Conservation (phyloP, 2,797 vertebrate species). For the Cryptoprocta ferox region DNA sequence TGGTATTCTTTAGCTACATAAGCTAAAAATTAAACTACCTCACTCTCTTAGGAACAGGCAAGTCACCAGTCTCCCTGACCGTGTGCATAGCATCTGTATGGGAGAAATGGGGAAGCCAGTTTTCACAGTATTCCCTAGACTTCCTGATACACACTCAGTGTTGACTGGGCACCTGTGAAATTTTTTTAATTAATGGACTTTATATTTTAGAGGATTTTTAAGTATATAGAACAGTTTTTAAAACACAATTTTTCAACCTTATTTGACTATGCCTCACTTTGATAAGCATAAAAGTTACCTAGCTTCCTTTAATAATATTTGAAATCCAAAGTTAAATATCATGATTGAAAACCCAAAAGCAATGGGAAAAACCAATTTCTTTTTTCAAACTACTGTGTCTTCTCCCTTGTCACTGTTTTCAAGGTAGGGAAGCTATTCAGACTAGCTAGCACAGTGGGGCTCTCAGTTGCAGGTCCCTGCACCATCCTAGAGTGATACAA, state of each 20-base stretch:
- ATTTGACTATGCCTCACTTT: neutral
- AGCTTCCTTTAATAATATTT: neutral
- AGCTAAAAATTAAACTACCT: neutral
- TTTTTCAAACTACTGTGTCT: neutral
- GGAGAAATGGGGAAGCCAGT: neutral
- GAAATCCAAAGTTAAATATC: conserved; percentile 23
- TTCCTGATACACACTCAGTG: neutral
- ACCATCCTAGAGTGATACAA: neutral
- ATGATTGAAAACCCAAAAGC: conserved; percentile 15
- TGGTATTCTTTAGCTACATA: neutral
- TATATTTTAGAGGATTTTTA: conserved; percentile 26
- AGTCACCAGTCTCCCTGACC: neutral
- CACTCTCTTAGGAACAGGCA: neutral
- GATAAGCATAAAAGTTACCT: neutral
- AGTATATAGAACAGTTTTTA: neutral
- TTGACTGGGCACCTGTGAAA: neutral
- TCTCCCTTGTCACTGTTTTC: neutral
- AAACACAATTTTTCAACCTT: neutral
- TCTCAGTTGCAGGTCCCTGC: neutral
- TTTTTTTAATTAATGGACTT: conserved; percentile 11
- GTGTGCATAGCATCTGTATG: neutral
- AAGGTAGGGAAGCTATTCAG: neutral
- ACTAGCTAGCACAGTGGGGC: neutral
- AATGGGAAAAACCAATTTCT: neutral
- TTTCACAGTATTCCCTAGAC: neutral